Evolutionary conservation across 2,797 vertebrate genomes (phyloP).

Genomic region (Karalla daura): DNA sequence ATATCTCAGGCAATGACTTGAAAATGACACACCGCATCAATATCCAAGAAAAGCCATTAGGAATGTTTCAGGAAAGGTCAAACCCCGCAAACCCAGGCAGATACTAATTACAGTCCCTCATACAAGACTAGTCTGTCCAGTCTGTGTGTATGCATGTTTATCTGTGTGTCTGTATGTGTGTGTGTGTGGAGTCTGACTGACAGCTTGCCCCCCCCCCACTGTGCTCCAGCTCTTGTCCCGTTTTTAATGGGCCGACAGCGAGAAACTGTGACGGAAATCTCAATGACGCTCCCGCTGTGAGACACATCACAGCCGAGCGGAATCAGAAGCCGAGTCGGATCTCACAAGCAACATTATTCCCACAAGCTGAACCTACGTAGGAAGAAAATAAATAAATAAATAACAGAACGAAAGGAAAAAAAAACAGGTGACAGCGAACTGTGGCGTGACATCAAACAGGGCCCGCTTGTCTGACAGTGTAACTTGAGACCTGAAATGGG

Average conservation of each 20-base stretch:
- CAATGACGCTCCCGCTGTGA: slow-evolving; percentile 37
- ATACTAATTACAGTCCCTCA: slow-evolving; percentile 57
- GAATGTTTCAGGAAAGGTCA: slow-evolving; percentile 52
- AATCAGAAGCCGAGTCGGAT: slow-evolving; percentile 25
- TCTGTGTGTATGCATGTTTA: slow-evolving; percentile 21
- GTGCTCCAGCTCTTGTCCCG: slow-evolving; percentile 53
- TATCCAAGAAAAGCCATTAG: slow-evolving; percentile 4
- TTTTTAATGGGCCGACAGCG: slow-evolving; percentile 60
- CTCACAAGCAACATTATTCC: slow-evolving; percentile 14
- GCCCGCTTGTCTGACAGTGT: slow-evolving; percentile 18
- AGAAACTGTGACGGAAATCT: slow-evolving; percentile 53
- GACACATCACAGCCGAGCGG: slow-evolving; percentile 46
- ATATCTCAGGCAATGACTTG: slow-evolving; percentile 1
- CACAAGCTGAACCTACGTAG: not conserved
- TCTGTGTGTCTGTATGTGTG: slow-evolving; percentile 11
- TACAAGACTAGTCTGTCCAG: slow-evolving; percentile 42
- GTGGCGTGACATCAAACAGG: slow-evolving; percentile 23
- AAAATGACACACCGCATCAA: slow-evolving; percentile 17
- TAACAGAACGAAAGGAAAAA: too few species aligned
- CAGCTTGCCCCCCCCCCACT: slow-evolving; percentile 57
- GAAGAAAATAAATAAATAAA: too few species aligned
- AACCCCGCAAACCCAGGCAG: slow-evolving; percentile 41
- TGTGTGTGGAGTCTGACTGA: slow-evolving; percentile 43
- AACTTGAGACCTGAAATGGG: slow-evolving; percentile 30
- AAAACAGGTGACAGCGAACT: slow-evolving; percentile 1